These are phyloP conservation scores for Chloroclystis v-ata DNA, from an alignment of 2,888 invertebrate genomes.

Conservation along the genomic window DNA sequence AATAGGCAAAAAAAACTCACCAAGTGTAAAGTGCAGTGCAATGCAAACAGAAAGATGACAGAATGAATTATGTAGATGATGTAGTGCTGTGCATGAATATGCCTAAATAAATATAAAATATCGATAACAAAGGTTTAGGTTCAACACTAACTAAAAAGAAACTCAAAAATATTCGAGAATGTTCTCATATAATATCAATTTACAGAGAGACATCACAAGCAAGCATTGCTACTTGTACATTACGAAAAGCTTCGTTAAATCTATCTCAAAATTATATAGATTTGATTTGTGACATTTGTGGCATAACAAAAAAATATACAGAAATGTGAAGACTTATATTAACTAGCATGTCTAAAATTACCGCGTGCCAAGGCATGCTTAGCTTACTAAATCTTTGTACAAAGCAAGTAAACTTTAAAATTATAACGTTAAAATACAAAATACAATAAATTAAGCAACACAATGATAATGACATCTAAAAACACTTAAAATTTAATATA, in stretches of 20 bases:
- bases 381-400: conserved; percentile 43
- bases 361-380: conserved; percentile 42
- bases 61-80: conserved; percentile 23
- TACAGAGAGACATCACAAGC: conserved; percentile 60
- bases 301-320: conserved; percentile 22
- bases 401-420: conserved; percentile 60
- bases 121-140: conserved; percentile 1
- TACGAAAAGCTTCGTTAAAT: conserved; percentile 26
- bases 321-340: conserved; percentile 27
- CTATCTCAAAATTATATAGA: conserved; percentile 31
- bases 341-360: conserved; percentile 66
- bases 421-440: conserved; percentile 54
- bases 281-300: conserved; percentile 26
- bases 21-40: conserved; percentile 41
- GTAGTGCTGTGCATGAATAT: conserved; percentile 24
- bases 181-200: conserved; percentile 71
- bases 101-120: not conserved
- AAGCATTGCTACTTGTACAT: conserved; percentile 30
- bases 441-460: conserved; percentile 72
- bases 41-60: conserved; percentile 30
- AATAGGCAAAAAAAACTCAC: conserved; percentile 49
- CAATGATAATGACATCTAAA: conserved; percentile 49
- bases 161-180: conserved; percentile 48
- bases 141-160: conserved; percentile 29
- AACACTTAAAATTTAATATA: conserved; percentile 40